These are phyloP conservation scores for Myioborus melanocephalus DNA, from an alignment of 2,797 vertebrate genomes.

Conservation along the genomic window DNA sequence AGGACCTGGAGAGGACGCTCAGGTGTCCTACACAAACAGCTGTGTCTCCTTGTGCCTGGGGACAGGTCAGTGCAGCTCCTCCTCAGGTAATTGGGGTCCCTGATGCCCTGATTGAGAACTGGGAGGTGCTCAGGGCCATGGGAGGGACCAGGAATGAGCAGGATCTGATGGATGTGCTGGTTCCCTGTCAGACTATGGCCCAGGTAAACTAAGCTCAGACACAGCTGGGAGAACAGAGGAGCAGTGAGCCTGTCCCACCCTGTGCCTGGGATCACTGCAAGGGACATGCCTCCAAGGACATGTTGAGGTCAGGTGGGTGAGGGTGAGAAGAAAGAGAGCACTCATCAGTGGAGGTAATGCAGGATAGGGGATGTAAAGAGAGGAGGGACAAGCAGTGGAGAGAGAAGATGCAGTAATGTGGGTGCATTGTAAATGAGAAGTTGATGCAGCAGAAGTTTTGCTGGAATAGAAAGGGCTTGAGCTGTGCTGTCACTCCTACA, in stretches of 20 bases:
- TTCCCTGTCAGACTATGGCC: background rate
- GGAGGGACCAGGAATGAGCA: background rate
- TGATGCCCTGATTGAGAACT: background rate
- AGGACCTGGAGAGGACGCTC: background rate
- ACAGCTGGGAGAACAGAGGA: background rate
- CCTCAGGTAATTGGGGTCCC: rapidly evolving
- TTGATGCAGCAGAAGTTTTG: background rate
- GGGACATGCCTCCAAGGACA: background rate
- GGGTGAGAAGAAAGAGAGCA: background rate
- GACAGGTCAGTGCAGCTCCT: background rate
- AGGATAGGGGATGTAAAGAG: background rate
- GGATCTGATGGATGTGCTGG: background rate
- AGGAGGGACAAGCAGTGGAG: background rate
- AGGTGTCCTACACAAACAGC: background rate
- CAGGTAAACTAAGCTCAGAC: background rate
- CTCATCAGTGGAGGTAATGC: background rate
- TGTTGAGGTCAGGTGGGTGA: background rate
- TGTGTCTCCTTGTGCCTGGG: background rate
- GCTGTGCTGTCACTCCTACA: background rate
- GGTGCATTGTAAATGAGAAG: background rate
- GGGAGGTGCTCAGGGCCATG: background rate
- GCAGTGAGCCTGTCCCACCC: background rate
- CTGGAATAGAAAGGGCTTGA: background rate
- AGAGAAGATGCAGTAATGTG: background rate
- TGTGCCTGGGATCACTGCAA: background rate